Evolutionary conservation across 2,888 invertebrate species (phyloP), one percentile per base, ranked within the genome.

Genomic region (Cynaeus angustus): DNA sequence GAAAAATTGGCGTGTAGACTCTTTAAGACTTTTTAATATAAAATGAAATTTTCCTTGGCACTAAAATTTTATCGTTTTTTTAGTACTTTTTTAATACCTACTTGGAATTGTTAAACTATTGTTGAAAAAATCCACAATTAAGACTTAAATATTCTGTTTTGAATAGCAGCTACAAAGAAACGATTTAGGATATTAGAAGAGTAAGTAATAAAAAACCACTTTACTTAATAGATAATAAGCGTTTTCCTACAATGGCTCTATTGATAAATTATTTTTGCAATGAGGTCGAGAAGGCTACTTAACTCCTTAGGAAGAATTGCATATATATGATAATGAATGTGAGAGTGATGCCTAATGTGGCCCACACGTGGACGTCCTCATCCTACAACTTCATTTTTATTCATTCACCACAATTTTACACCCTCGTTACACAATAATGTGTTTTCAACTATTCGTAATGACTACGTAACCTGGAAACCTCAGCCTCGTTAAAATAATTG

Each of bases 191-290:
- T 13, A 41, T 62, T 38, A 62, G 26, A 46, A 41, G 41, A 41
- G n/a, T 33, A 14, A 14, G 28, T 28, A 62, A 62, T 62, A 62
- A 62, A 62, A 62, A 53, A 45, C 43, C 65, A 65, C 65, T 65
- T 65, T 43, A 45, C 41, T 56, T 66, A 66, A 66, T 56, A 48
- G 66, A 66, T 66, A 66, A 66, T 38, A 48, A 66, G 48, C 66
- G 33, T 38, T 56, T 56, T 66, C 66, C 66, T 45, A n/a, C 45
- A 16, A 38, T 37, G 45, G 10, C 13, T 65, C 55, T 65, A 65
- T 65, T 66, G 56, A 48, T 55, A 56, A 66, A 56, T 66, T 46
- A 56, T 66, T 46, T 66, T 66, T 56, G 66, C 66, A 56, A 56
- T 56, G 66, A 56, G 48, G 55, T 65, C 65, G 55, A 30, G 53